Conservation (phyloP, 1,140 invertebrate genomes). For the Hypothenemus hampei region DNA sequence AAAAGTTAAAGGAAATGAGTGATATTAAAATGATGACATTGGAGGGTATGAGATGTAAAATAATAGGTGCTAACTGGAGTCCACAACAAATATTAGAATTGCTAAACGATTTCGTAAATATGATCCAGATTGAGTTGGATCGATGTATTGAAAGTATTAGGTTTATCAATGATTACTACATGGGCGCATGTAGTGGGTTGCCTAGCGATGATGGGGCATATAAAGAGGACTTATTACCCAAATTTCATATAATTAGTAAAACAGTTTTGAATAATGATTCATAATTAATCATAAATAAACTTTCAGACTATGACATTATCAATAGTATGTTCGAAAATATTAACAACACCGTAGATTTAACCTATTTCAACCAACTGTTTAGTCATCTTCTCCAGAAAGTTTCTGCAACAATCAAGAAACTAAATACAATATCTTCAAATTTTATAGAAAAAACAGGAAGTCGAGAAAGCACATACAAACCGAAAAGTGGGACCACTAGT, state of each 20-base stretch:
- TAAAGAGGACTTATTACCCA: conserved; percentile 8
- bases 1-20: conserved; percentile 48
- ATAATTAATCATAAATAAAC: background rate
- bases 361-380: conserved; percentile 7
- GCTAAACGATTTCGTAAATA: conserved; percentile 50
- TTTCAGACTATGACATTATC: conserved; percentile 5
- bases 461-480: background rate
- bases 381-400: conserved; percentile 2
- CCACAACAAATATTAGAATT: conserved; percentile 49
- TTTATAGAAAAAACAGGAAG: conserved; percentile 5
- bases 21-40: conserved; percentile 50
- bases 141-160: conserved; percentile 50
- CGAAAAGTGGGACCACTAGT: conserved; percentile 3
- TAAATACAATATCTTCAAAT: background rate
- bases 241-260: conserved; percentile 2
- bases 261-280: background rate
- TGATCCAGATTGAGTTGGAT: conserved; percentile 55
- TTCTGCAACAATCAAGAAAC: background rate
- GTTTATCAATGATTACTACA: conserved; percentile 54
- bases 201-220: conserved; percentile 1
- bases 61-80: conserved; percentile 52
- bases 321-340: conserved; percentile 1
- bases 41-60: conserved; percentile 47
- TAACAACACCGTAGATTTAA: conserved; percentile 2
- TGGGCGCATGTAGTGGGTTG: conserved; percentile 45